A percentile compares a stretch with the other conserved stretches of the same genome.
phyloP scores from a whole-genome alignment of 2,113 vertebrate genomes.

The Prunella himalayana region DNA sequence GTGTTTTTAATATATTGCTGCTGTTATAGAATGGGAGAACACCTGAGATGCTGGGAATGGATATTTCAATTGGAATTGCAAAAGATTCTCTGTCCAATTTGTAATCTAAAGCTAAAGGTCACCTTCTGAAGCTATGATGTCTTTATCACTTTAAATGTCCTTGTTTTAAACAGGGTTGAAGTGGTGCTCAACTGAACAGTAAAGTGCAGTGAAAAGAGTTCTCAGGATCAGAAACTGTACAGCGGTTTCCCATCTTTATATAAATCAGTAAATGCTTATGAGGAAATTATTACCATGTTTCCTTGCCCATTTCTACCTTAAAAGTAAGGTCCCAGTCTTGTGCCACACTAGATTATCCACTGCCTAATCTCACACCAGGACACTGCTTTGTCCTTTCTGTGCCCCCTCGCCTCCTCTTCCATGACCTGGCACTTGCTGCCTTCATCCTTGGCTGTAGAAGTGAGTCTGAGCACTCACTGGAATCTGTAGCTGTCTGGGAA shows the following conservation, averaged over 20 bases:
- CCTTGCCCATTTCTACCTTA: background rate
- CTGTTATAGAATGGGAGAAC: background rate
- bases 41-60: background rate
- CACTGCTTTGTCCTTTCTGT: background rate
- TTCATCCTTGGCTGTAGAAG: background rate
- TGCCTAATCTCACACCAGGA: background rate
- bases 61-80: background rate
- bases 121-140: background rate
- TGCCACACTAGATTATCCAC: background rate
- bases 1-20: background rate
- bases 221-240: background rate
- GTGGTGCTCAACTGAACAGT: background rate
- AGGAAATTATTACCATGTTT: background rate
- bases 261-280: background rate
- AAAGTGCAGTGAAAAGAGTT: background rate
- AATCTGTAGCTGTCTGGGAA: background rate
- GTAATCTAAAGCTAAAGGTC: background rate
- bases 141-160: background rate
- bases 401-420: background rate
- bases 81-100: background rate
- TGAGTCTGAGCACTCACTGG: background rate
- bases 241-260: background rate
- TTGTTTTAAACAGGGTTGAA: background rate
- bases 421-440: background rate
- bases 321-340: background rate